phyloP scores from a whole-genome alignment of 2,797 vertebrate genomes.

The Eleutherodactylus coqui region DNA sequence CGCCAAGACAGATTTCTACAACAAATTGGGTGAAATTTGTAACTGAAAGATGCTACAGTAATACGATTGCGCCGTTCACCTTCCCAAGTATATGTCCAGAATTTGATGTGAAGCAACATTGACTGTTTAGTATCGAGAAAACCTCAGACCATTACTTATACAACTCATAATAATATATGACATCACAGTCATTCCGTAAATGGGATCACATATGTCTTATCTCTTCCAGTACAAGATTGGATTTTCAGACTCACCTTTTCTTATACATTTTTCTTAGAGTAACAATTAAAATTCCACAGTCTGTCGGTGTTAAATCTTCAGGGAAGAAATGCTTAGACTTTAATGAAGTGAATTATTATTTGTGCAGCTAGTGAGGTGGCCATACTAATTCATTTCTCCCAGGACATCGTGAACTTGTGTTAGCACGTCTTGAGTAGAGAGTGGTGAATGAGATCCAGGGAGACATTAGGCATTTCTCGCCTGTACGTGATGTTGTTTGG shows the following conservation, averaged over 20 bases:
- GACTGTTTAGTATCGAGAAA: not conserved
- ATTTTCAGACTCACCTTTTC: not conserved
- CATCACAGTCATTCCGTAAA: not conserved
- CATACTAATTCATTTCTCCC: conserved; percentile 52
- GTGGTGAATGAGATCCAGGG: conserved; percentile 48
- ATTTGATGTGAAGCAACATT: no score
- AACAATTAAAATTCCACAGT: conserved; percentile 35
- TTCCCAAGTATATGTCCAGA: no score
- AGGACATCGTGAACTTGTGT: conserved; percentile 50
- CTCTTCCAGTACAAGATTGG: not conserved
- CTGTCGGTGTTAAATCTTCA: conserved; percentile 32
- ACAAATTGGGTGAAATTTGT: no score
- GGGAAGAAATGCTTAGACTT: conserved; percentile 46
- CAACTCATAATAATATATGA: not conserved
- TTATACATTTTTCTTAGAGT: not conserved
- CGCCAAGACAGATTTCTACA: no score
- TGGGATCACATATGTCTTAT: not conserved
- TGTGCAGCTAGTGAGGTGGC: conserved; percentile 45
- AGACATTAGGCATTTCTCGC: conserved; percentile 46
- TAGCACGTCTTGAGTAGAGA: conserved; percentile 32
- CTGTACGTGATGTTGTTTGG: conserved; percentile 41
- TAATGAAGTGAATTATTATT: conserved; percentile 60
- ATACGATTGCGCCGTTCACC: no score
- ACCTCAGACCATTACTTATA: not conserved
- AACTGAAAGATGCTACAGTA: no score